Conservation (phyloP, 2,113 vertebrate species). For the Bos taurus region ARS-UCD2.0 NC_037333.1:113121501-113122000, state of each 20-base stretch:
- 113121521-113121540: too few relatives aligned
- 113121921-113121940: not conserved
- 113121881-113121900: not conserved
- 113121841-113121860: not conserved
- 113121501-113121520: too few relatives aligned
- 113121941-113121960: not conserved
- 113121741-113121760: not conserved
- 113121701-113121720: not conserved
- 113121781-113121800: not conserved
- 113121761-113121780: not conserved
- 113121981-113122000: not conserved
- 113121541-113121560: too few relatives aligned
- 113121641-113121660: not conserved
- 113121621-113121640: not conserved
- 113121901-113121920: not conserved
- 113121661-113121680: not conserved
- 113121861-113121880: not conserved
- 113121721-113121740: not conserved
- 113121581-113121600: too few relatives aligned
- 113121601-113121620: too few relatives aligned
- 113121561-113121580: too few relatives aligned
- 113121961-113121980: not conserved
- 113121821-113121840: not conserved
- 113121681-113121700: not conserved
- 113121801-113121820: not conserved